phyloP scores from a whole-genome alignment of 2,888 invertebrate genomes.

The Isotomurus palustris region DNA sequence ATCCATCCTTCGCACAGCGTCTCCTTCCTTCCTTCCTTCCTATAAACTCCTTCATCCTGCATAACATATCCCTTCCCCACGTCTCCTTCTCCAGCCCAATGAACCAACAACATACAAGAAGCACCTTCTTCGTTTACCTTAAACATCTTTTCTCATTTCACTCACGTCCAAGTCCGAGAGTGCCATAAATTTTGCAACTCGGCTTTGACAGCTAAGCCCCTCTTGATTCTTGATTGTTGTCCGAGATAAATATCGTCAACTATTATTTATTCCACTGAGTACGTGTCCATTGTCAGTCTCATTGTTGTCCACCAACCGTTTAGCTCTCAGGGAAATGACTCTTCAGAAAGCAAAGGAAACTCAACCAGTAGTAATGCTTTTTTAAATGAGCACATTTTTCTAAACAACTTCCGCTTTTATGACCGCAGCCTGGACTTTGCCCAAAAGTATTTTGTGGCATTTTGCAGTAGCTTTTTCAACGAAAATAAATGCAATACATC shows the following conservation, averaged over 20 bases:
- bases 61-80: background rate
- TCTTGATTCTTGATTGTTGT: constrained; percentile 13
- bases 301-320: too few species aligned
- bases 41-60: background rate
- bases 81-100: background rate
- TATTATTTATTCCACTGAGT: constrained; percentile 2
- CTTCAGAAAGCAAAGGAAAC: too few species aligned
- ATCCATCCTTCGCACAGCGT: background rate
- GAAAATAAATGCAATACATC: too few species aligned
- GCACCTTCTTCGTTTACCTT: background rate
- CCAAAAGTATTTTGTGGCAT: too few species aligned
- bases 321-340: too few species aligned
- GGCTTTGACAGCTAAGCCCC: constrained; percentile 11
- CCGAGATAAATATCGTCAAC: constrained; percentile 12
- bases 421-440: too few species aligned
- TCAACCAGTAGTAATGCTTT: too few species aligned
- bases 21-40: constrained; percentile 1
- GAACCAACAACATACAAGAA: background rate
- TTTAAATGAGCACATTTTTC: too few species aligned
- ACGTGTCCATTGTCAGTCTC: too few species aligned
- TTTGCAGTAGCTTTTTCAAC: too few species aligned
- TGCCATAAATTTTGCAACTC: constrained; percentile 14
- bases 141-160: constrained; percentile 4
- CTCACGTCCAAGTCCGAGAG: constrained; percentile 2
- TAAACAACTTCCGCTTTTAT: too few species aligned